A percentile compares a stretch with the other conserved stretches of the same genome.
These are phyloP conservation scores for Musca domestica DNA, from an alignment of 1,140 invertebrate species.

Conservation along the genomic window DNA sequence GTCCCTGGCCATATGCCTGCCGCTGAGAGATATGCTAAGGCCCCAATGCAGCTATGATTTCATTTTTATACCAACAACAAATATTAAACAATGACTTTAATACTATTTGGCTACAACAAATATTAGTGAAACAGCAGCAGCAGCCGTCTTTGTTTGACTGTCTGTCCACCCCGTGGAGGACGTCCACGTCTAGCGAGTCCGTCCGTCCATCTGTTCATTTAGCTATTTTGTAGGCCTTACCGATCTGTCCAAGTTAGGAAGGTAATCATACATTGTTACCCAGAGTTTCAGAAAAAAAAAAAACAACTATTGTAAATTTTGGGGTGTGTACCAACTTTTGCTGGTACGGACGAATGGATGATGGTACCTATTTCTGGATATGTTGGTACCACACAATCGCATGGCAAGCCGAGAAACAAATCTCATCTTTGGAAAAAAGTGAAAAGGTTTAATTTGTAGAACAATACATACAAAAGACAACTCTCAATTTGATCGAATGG, in stretches of 20 bases:
- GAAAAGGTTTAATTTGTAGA: conserved; percentile 22
- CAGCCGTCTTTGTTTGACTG: not conserved
- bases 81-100: conserved; percentile 7
- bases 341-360: no score
- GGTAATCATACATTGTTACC: conserved; percentile 4
- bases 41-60: no score
- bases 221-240: no score
- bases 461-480: conserved; percentile 18
- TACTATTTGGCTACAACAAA: conserved; percentile 15
- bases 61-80: not conserved
- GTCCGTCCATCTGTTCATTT: not conserved
- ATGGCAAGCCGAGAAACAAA: not conserved
- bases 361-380: no score
- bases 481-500: not conserved
- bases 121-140: not conserved
- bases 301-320: conserved; percentile 7
- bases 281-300: not conserved
- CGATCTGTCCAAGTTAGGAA: no score
- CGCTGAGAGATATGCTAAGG: no score
- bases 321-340: conserved; percentile 9
- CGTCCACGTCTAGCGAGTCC: not conserved
- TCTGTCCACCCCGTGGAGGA: not conserved
- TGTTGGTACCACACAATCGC: no score
- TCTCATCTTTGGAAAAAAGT: conserved; percentile 5
- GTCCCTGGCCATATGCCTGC: no score